Conservation (phyloP, 2,888 invertebrate species). For the Leptinotarsa tumamoca region DNA sequence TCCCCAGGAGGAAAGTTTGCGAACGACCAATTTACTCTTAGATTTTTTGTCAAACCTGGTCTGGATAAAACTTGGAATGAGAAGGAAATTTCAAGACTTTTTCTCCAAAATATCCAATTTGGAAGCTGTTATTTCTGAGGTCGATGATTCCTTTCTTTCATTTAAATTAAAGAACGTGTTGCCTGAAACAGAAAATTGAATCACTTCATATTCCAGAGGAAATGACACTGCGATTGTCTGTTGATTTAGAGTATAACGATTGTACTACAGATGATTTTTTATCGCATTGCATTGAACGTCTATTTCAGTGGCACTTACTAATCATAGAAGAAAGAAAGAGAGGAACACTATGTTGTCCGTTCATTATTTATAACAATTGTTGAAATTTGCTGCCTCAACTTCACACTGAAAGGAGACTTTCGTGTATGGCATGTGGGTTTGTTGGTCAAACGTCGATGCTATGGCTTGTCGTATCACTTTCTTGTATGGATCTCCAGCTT, state of each 20-base stretch:
- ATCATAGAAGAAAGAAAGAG: no score
- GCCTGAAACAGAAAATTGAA: slow-evolving; percentile 1
- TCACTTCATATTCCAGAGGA: slow-evolving; percentile 3
- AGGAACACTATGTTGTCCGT: no score
- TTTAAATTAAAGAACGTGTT: slow-evolving; percentile 30
- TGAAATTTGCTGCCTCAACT: no score
- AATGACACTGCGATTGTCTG: slow-evolving; percentile 1
- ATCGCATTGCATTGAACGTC: no score
- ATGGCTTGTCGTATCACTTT: no score
- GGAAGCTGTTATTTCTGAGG: slow-evolving; percentile 33
- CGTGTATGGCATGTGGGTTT: no score
- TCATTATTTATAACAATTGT: no score
- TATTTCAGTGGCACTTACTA: no score
- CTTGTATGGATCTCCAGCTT: no score
- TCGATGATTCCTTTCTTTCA: slow-evolving; percentile 41
- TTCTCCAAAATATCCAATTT: slow-evolving; percentile 38
- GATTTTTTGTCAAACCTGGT: slow-evolving; percentile 50
- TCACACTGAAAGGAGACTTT: no score
- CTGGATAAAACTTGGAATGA: slow-evolving; percentile 41
- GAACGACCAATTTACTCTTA: slow-evolving; percentile 51
- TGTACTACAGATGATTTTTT: neutral
- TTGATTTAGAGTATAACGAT: neutral
- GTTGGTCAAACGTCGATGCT: no score
- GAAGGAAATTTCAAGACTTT: slow-evolving; percentile 28
- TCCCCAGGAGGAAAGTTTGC: slow-evolving; percentile 51